phyloP scores from a whole-genome alignment of 1,140 invertebrate species.

The Temnothorax nylanderi region DNA sequence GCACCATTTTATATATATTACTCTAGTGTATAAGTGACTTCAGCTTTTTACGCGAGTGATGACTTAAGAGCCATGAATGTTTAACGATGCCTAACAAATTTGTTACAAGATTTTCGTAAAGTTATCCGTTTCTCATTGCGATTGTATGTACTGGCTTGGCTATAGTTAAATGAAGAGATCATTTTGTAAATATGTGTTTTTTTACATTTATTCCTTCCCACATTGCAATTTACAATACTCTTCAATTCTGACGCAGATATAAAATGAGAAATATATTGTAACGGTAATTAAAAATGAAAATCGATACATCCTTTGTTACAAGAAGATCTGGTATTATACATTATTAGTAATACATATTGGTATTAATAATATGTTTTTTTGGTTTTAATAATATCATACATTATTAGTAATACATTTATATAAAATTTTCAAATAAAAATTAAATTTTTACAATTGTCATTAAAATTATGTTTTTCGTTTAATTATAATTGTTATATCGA shows the following conservation, averaged over 20 bases:
- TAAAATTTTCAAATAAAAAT: no score
- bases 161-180: conserved; percentile 39
- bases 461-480: no score
- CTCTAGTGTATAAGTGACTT: conserved; percentile 37
- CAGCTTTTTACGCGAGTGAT: conserved; percentile 26
- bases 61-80: conserved; percentile 26
- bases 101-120: conserved; percentile 28
- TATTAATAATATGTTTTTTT: no score
- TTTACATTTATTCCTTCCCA: neutral
- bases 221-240: neutral
- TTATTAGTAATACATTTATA: no score
- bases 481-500: no score
- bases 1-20: conserved; percentile 56
- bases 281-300: neutral
- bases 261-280: neutral
- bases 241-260: neutral
- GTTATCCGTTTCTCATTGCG: conserved; percentile 7
- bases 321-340: no score
- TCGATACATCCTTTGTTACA: neutral
- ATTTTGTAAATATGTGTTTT: conserved; percentile 27
- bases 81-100: conserved; percentile 36
- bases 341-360: no score
- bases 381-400: no score
- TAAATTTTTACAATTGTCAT: no score
- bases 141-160: conserved; percentile 25